Conservation (phyloP, 2,113 vertebrate species). For the Paratilapia polleni region DNA sequence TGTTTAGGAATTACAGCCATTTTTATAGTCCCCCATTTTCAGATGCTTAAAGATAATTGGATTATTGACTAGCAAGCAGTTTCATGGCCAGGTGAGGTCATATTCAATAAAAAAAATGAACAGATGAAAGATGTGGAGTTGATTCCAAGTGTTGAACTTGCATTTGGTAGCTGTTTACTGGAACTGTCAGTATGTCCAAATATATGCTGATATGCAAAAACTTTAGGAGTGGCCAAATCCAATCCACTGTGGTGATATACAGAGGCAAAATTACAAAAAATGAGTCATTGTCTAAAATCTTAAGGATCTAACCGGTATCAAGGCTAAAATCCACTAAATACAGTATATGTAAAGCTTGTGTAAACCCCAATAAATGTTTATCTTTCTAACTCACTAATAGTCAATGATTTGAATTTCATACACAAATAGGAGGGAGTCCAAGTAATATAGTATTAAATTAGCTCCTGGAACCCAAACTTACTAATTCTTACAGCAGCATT, state of each 20-base stretch:
- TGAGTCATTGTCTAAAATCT: too few species aligned
- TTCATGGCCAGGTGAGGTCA: neutral
- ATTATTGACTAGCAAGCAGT: neutral
- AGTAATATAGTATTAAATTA: neutral
- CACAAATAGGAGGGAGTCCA: neutral
- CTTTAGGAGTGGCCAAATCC: neutral
- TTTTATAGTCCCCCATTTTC: neutral
- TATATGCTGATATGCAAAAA: neutral
- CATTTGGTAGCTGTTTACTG: neutral
- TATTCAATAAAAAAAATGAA: neutral
- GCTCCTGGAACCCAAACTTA: neutral
- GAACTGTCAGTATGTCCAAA: neutral
- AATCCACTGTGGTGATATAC: neutral
- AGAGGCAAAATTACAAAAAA: neutral
- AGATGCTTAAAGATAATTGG: neutral
- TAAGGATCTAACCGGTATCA: too few species aligned
- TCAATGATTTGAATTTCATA: neutral
- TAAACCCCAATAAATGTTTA: neutral
- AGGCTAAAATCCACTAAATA: rapidly evolving
- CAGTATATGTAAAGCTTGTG: neutral
- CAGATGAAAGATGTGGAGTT: neutral
- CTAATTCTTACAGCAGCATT: neutral
- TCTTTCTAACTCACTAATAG: neutral
- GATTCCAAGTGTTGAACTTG: too few species aligned
- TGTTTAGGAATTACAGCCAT: neutral